These are phyloP conservation scores for Heliconius cydno DNA, from an alignment of 2,888 invertebrate species.

Conservation along the genomic window DNA sequence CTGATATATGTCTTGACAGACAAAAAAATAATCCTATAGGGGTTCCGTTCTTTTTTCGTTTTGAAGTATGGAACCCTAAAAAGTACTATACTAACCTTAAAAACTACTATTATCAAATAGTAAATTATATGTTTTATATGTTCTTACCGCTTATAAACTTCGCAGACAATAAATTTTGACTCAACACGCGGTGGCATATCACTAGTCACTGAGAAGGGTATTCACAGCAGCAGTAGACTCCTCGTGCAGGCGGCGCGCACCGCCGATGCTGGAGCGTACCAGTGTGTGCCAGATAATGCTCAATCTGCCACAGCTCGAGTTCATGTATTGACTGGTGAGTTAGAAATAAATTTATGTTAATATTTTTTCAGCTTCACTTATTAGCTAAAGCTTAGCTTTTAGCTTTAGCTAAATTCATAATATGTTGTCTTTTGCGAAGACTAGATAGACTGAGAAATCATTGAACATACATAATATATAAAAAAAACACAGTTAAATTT, in stretches of 20 bases:
- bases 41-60: too few relatives aligned
- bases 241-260: constrained; percentile 92
- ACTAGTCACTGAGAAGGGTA: constrained; percentile 93
- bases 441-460: too few relatives aligned
- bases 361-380: too few relatives aligned
- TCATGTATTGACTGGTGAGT: constrained; percentile 93
- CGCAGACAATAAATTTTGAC: constrained; percentile 93
- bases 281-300: constrained; percentile 93
- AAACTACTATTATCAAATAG: not conserved
- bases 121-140: not conserved
- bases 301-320: constrained; percentile 90
- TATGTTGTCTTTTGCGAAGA: too few relatives aligned
- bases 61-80: too few relatives aligned
- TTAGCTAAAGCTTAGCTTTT: too few relatives aligned
- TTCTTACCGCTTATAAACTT: not conserved
- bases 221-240: constrained; percentile 91
- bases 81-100: not conserved
- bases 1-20: too few relatives aligned
- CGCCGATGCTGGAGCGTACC: constrained; percentile 91
- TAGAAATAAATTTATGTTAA: not conserved
- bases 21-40: too few relatives aligned
- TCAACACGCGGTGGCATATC: constrained; percentile 95
- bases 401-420: too few relatives aligned
- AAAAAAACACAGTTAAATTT: too few relatives aligned
- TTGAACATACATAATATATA: too few relatives aligned